These are phyloP conservation scores for Salpingus planirostris DNA, from an alignment of 2,888 invertebrate species.

Conservation along the genomic window DNA sequence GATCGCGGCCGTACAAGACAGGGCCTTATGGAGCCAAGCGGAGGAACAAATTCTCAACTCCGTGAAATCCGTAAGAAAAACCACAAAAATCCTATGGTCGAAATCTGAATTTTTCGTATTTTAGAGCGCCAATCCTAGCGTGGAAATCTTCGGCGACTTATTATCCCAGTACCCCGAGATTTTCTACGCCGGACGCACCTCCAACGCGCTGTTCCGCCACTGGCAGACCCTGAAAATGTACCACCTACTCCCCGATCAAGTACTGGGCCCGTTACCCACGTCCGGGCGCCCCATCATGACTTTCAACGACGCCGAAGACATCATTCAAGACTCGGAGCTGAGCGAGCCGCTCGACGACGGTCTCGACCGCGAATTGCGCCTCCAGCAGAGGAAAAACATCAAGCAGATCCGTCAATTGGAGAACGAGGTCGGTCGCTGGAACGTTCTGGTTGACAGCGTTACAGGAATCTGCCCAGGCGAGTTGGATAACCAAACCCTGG, in stretches of 20 bases:
- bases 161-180: conserved; percentile 73
- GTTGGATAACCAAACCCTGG: conserved; percentile 88
- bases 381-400: conserved; percentile 51
- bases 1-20: conserved; percentile 76
- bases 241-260: conserved; percentile 83
- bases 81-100: neutral
- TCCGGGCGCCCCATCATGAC: conserved; percentile 47
- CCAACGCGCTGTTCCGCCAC: conserved; percentile 75
- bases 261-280: conserved; percentile 44
- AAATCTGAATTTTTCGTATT: conserved; percentile 9
- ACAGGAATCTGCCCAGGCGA: conserved; percentile 77
- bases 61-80: conserved; percentile 64
- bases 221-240: conserved; percentile 92
- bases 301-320: conserved; percentile 90
- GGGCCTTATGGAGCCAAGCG: conserved; percentile 78
- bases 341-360: conserved; percentile 73
- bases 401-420: conserved; percentile 78
- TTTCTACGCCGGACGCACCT: conserved; percentile 82
- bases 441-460: conserved; percentile 85
- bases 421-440: conserved; percentile 80
- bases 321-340: conserved; percentile 74
- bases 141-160: conserved; percentile 77
- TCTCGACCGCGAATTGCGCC: conserved; percentile 67
- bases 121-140: conserved; percentile 60
- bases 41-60: conserved; percentile 83